phyloP scores from a whole-genome alignment of 2,888 invertebrate species.

The Torymus aiolomorphi region DNA sequence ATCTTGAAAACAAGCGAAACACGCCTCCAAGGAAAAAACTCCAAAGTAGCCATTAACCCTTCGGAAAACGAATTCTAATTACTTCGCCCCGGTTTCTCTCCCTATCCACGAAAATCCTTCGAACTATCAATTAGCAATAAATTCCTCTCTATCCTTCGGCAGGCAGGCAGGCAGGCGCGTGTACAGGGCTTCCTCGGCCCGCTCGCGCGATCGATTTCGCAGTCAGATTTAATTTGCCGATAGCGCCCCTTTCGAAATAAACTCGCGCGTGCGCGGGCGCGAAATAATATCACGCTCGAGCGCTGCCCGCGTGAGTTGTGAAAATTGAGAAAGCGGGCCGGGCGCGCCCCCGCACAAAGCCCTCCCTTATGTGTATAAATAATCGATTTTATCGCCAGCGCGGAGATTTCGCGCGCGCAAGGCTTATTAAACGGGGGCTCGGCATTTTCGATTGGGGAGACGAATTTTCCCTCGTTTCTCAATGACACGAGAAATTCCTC shows the following conservation, averaged over 20 bases:
- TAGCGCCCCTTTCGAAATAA: slow-evolving; percentile 7
- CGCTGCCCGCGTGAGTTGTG: slow-evolving; percentile 15
- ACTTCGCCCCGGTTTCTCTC: not conserved
- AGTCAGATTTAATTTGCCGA: slow-evolving; percentile 44
- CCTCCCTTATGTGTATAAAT: slow-evolving; percentile 12
- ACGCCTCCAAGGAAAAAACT: too few relatives aligned
- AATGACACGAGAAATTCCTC: slow-evolving; percentile 11
- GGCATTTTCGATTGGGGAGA: not conserved
- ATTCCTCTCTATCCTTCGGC: not conserved
- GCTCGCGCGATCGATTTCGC: slow-evolving; percentile 11
- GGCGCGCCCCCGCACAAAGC: not conserved
- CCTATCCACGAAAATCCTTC: not conserved
- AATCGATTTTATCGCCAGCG: slow-evolving; percentile 14
- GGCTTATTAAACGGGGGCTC: not conserved
- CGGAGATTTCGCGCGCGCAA: not conserved
- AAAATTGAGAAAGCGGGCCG: slow-evolving; percentile 13
- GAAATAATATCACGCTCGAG: slow-evolving; percentile 32
- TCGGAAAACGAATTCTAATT: not conserved
- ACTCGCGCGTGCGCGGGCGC: not conserved
- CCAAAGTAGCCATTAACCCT: too few relatives aligned
- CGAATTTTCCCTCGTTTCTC: not conserved
- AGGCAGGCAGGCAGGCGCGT: too few relatives aligned
- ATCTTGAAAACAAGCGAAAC: too few relatives aligned
- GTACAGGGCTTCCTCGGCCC: not conserved
- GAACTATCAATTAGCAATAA: slow-evolving; percentile 34